Conservation (phyloP, 2,113 vertebrate species). For the Nothobranchius furzeri region DNA sequence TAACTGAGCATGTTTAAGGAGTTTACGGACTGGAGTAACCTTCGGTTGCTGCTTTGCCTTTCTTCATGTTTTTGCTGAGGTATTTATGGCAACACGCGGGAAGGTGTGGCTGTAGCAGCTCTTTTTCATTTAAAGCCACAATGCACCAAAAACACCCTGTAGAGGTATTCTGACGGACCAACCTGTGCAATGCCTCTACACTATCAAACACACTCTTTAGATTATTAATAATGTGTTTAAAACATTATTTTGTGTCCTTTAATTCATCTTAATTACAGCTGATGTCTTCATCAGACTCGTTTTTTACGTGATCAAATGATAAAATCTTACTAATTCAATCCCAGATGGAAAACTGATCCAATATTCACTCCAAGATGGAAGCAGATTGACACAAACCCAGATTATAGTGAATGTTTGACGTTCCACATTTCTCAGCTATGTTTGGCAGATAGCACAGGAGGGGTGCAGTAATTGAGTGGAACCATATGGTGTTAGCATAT, state of each 20-base stretch:
- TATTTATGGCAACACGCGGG: neutral
- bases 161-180: neutral
- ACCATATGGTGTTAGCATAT: constrained; percentile 49
- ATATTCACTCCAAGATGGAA: neutral
- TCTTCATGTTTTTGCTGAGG: neutral
- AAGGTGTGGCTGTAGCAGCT: neutral
- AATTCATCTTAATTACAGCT: no score
- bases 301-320: neutral
- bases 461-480: constrained; percentile 34
- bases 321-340: neutral
- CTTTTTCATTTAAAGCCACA: neutral
- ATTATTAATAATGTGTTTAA: no score
- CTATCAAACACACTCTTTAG: no score
- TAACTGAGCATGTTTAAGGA: neutral
- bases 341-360: neutral
- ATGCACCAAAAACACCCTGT: neutral
- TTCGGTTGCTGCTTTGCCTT: no score
- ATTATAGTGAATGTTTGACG: neutral
- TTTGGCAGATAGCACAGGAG: constrained; percentile 13
- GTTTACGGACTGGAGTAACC: neutral
- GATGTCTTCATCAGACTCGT: neutral
- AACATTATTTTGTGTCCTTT: no score
- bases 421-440: neutral
- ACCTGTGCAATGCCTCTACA: no score
- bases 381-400: neutral